Evolutionary conservation across 2,888 invertebrate species (phyloP), one percentile per base, ranked within the genome.

Genomic region (Eledone cirrhosa): DNA sequence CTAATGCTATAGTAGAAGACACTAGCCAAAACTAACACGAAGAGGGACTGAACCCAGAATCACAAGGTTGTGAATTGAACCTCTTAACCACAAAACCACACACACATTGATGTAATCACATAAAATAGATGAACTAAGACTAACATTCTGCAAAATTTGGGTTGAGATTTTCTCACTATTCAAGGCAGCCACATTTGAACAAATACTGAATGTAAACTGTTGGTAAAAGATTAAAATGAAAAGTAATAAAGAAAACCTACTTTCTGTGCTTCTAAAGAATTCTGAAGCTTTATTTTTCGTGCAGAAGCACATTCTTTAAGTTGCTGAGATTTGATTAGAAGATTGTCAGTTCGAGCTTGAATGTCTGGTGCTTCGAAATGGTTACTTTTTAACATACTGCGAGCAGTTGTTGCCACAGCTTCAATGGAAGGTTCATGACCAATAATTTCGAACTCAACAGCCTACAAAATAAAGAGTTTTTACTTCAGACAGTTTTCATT

Each of bases 391-490:
- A 95, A 92, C 93, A 98, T 95, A 84, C 94, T 94, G 11, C 94
- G 92, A 0, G 96, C 96, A 80, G 96, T 93, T 22, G 93, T 93
- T 0, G 94, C 92, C 1, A 98, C 92, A 0, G 94, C 93, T 11
- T 94, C 93, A 8, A 97, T 94, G 0, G 96, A 93, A 0, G 97
- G 95, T 89, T 98, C 97, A 86, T 96, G 94, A 0, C 97, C 95
- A 16, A 95, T 92, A 14, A 97, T 92, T 89, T 98, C 98, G 0
- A 96, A 95, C 90, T 98, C 98, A 53, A 99, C 89, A 0, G 95
- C 94, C 88, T 92, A 83, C 13, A 77, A 82, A 81, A 74, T 27
- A 41, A 5, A 41, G 2, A 11, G 41, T 41, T 41, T 41, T 41
- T 8, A 41, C 41, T 41, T 41, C 41, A 41, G 11, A 41, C 8